phyloP scores from a whole-genome alignment of 2,888 invertebrate genomes.

The Pandemis cinnamomeana region DNA sequence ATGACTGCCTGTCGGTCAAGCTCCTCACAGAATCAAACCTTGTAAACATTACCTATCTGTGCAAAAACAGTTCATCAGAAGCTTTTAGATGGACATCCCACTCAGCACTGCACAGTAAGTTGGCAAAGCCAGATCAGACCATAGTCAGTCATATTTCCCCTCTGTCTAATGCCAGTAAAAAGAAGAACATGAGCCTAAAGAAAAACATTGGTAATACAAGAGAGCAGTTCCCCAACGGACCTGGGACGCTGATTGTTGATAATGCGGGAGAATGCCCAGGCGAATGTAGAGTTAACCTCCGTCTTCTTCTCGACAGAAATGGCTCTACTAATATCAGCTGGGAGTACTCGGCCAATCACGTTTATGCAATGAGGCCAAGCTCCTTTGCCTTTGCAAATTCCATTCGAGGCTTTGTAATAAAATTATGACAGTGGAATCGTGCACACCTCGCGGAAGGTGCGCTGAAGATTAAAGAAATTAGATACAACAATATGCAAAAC shows the following conservation, averaged over 20 bases:
- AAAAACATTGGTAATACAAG: slow-evolving; percentile 83
- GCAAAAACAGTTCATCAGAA: slow-evolving; percentile 84
- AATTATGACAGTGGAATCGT: slow-evolving; percentile 92
- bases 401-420: slow-evolving; percentile 90
- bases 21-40: slow-evolving; percentile 83
- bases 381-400: slow-evolving; percentile 86
- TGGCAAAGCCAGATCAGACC: slow-evolving; percentile 65
- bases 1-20: slow-evolving; percentile 85
- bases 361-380: slow-evolving; percentile 89
- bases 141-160: slow-evolving; percentile 56
- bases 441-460: slow-evolving; percentile 80
- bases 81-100: slow-evolving; percentile 76
- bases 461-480: slow-evolving; percentile 74
- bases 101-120: slow-evolving; percentile 63
- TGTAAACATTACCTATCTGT: slow-evolving; percentile 81
- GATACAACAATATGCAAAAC: slow-evolving; percentile 77
- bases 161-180: slow-evolving; percentile 71
- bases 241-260: slow-evolving; percentile 87
- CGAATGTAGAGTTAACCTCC: slow-evolving; percentile 86
- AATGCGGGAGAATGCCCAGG: slow-evolving; percentile 90
- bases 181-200: slow-evolving; percentile 82
- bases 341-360: slow-evolving; percentile 86
- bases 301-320: slow-evolving; percentile 83
- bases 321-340: slow-evolving; percentile 83
- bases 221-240: slow-evolving; percentile 85